Base-by-base conservation (phyloP, 2,797 vertebrate genomes). In the Sebastes jordani region DNA sequence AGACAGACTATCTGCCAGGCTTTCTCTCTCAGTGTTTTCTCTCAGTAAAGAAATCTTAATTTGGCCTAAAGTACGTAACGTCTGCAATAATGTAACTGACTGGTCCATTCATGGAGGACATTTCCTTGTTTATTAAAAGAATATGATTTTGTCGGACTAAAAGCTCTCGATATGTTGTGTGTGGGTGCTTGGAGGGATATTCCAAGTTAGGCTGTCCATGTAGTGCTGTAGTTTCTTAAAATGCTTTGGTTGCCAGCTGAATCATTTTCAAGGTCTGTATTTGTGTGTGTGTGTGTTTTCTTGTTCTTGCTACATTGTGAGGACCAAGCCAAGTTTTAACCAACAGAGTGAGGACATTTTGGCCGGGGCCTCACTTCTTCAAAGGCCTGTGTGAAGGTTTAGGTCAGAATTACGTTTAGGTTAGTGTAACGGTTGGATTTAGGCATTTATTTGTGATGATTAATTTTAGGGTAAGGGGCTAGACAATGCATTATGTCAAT, bases 161-260 rank as follows among this genome's bases (percentile, higher is more conserved):
- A 74, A 81, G 10, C 59, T 74, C 60, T 71, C 49, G 52, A 72
- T 80, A 56, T 80, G 74, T 76, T 76, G 60, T 56, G n/a, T 52
- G 64, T 7, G 71, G 29, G 27, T 22, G 65, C 7, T 64, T 29
- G 3, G 22, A 60, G 42, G 71, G 63, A 22, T 42, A 68, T 30
- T 69, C 61, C 32, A 30, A 75, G 38, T 80, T 14, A 58, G 49
- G 22, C 34, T 68, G n/a, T 68, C 64, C 34, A 42, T 64, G 56
- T 61, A 20, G 55, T 27, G 7, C 18, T 75, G 55, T 29, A 34
- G n/a, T 73, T 68, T 58, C 18, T 68, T 76, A 59, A 72, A 78
- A 67, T 49, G 64, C 54, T 56, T 60, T 20, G 32, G 34, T 25
- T 71, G 68, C 65, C 75, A 83, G 70, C 61, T 67, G 59, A 70